Conservation (phyloP, 2,113 vertebrate species). For the Sebastes schlegelii region DNA sequence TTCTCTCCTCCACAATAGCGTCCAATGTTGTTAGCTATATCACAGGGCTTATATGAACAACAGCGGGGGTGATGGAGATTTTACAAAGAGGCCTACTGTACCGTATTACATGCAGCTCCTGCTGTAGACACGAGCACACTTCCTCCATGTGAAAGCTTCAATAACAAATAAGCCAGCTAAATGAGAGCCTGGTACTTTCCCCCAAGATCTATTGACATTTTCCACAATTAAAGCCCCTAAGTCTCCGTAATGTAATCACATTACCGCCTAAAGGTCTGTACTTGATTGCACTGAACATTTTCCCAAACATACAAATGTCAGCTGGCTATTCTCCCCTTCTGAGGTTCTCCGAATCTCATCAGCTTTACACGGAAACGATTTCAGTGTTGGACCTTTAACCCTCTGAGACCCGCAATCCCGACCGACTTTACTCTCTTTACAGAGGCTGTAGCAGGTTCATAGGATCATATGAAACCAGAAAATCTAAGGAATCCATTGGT, state of each 20-base stretch:
- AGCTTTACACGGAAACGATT: neutral
- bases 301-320: constrained; percentile 46
- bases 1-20: constrained; percentile 55
- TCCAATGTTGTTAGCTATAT: constrained; percentile 51
- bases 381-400: neutral
- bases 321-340: constrained; percentile 12
- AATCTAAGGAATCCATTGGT: too few species aligned
- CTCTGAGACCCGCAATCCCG: too few species aligned
- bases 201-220: constrained; percentile 38
- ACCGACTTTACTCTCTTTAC: too few species aligned
- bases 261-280: constrained; percentile 17
- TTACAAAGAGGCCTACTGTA: constrained; percentile 49
- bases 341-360: constrained; percentile 4
- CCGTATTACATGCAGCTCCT: constrained; percentile 13
- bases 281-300: constrained; percentile 45
- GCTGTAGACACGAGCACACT: constrained; percentile 3
- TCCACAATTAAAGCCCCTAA: constrained; percentile 37
- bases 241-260: constrained; percentile 47
- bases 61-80: constrained; percentile 14
- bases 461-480: too few species aligned
- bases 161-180: constrained; percentile 13
- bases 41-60: constrained; percentile 36
- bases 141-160: constrained; percentile 25
- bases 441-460: too few species aligned
- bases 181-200: constrained; percentile 26